A percentile compares a stretch with the other conserved stretches of the same genome.
These are phyloP conservation scores for Illadopsis cleaveri DNA, from an alignment of 2,113 vertebrate genomes.

Conservation along the genomic window DNA sequence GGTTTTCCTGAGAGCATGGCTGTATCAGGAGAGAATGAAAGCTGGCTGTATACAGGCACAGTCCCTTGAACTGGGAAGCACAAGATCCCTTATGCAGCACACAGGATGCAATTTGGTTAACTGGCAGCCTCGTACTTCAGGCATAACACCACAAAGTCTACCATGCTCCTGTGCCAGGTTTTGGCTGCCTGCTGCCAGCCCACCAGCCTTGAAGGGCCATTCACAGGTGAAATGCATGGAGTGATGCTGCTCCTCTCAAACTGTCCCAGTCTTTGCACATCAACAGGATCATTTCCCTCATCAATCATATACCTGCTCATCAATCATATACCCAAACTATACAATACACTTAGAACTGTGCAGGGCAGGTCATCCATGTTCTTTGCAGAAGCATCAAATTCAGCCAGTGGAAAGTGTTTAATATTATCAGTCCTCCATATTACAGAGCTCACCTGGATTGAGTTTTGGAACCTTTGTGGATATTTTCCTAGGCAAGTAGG, in stretches of 20 bases:
- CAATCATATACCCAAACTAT: neutral
- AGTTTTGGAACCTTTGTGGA: neutral
- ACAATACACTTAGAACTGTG: rapidly evolving
- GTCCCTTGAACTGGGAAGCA: neutral
- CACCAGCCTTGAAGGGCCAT: neutral
- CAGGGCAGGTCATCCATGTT: neutral
- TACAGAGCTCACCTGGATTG: neutral
- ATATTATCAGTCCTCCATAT: neutral
- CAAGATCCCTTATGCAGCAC: neutral
- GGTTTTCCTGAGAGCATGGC: neutral
- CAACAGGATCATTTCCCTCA: neutral
- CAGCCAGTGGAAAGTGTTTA: neutral
- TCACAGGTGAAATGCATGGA: neutral
- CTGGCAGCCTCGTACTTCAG: neutral
- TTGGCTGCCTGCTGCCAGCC: neutral
- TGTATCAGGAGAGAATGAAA: neutral
- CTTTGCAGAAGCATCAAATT: neutral
- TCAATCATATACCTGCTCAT: neutral
- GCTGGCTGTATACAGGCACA: neutral
- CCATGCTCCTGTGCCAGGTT: neutral
- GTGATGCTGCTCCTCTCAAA: neutral
- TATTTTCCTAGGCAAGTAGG: neutral
- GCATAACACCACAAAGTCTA: rapidly evolving
- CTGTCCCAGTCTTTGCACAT: neutral
- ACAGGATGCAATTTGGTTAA: rapidly evolving